A percentile compares a stretch with the other conserved stretches of the same genome.
Conservation (phyloP, 2,888 invertebrate species). For the Sipha maydis region DNA sequence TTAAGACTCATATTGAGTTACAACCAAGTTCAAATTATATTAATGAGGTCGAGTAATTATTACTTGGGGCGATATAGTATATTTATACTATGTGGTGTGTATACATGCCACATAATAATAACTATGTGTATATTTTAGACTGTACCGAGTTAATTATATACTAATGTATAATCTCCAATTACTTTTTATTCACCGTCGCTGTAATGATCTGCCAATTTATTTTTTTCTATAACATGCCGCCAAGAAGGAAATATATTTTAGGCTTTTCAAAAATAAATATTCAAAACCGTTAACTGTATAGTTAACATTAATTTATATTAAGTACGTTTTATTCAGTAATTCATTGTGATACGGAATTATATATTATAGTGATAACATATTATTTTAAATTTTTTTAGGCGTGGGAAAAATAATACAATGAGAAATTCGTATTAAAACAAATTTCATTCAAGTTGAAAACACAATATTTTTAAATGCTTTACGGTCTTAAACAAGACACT, state of each 20-base stretch:
- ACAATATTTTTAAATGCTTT: background rate
- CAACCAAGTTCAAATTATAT: conserved; percentile 6
- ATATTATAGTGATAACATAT: background rate
- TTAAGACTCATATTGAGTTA: background rate
- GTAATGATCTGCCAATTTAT: conserved; percentile 12
- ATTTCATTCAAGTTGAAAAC: conserved; percentile 19
- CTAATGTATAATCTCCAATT: background rate
- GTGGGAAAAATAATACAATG: conserved; percentile 35
- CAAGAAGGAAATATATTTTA: background rate
- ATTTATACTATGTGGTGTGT: background rate
- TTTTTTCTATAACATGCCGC: background rate
- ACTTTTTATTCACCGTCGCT: background rate
- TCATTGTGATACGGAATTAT: background rate
- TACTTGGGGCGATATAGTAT: background rate
- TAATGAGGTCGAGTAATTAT: conserved; percentile 19
- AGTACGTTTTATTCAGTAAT: too few species aligned
- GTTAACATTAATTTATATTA: background rate
- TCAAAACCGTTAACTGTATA: background rate
- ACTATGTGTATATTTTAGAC: background rate
- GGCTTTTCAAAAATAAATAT: background rate
- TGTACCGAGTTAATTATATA: background rate
- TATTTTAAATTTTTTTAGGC: conserved; percentile 14
- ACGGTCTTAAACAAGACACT: conserved; percentile 14
- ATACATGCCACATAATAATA: background rate
- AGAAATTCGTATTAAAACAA: conserved; percentile 12